These are phyloP conservation scores for Coboldia fuscipes DNA, from an alignment of 1,140 invertebrate species.

Conservation along the genomic window DNA sequence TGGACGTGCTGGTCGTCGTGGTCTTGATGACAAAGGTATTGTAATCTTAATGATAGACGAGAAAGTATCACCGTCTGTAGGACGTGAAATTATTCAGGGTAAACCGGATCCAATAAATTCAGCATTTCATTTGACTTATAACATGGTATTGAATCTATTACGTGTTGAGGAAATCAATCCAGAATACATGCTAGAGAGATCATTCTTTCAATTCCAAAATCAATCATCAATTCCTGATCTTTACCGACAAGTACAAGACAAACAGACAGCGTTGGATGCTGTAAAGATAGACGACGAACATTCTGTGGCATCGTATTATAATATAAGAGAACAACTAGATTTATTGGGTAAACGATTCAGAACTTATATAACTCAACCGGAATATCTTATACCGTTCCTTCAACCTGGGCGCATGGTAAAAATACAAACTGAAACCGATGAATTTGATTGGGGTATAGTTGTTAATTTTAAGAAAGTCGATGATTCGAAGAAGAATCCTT, in stretches of 20 bases:
- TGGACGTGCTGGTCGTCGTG: conserved; percentile 88
- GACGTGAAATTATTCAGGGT: conserved; percentile 77
- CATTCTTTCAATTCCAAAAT: conserved; percentile 99
- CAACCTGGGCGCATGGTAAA: conserved; percentile 84
- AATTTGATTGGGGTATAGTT: conserved; percentile 93
- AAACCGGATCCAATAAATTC: conserved; percentile 92
- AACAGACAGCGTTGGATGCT: conserved; percentile 39
- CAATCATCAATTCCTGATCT: conserved; percentile 82
- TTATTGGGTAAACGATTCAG: conserved; percentile 50
- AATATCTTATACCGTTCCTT: conserved; percentile 81
- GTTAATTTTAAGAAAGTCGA: conserved; percentile 73
- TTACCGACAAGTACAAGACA: conserved; percentile 53
- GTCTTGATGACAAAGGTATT: conserved; percentile 93
- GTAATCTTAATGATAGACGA: conserved; percentile 98
- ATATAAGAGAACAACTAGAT: conserved; percentile 62
- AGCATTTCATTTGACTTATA: conserved; percentile 97
- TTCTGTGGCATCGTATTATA: conserved; percentile 64
- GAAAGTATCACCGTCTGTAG: conserved; percentile 71
- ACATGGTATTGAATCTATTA: conserved; percentile 96
- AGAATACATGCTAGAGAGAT: conserved; percentile 96
- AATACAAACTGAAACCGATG: conserved; percentile 58
- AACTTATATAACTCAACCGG: conserved; percentile 59
- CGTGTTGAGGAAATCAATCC: conserved; percentile 98
- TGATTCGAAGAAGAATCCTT: conserved; percentile 26
- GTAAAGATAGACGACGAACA: conserved; percentile 50